phyloP scores from a whole-genome alignment of 2,888 invertebrate species.

The Heliconius charithonia region DNA sequence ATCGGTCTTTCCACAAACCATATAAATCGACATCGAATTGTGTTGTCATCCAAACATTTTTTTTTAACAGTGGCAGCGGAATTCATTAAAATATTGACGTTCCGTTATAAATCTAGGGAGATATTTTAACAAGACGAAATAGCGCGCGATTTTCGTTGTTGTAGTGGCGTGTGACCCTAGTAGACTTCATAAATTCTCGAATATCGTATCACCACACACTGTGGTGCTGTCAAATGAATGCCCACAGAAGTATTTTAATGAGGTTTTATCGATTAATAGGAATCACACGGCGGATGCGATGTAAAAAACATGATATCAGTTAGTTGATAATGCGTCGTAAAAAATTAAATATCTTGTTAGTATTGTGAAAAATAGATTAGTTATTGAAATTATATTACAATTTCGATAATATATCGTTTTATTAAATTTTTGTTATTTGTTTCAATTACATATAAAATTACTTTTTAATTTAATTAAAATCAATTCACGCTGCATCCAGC shows the following conservation, averaged over 20 bases:
- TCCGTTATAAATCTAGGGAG: slow-evolving; percentile 64
- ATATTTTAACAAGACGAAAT: slow-evolving; percentile 69
- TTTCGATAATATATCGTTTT: background rate
- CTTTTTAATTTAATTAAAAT: too few relatives aligned
- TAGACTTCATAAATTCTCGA: slow-evolving; percentile 38
- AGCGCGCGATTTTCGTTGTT: slow-evolving; percentile 51
- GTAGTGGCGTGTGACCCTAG: slow-evolving; percentile 40
- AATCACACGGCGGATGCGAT: background rate
- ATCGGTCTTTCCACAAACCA: background rate
- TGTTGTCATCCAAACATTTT: slow-evolving; percentile 24
- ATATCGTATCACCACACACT: slow-evolving; percentile 35
- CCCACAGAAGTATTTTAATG: slow-evolving; percentile 43
- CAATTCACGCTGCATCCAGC: too few relatives aligned
- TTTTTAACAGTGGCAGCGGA: slow-evolving; percentile 48
- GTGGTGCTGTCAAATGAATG: slow-evolving; percentile 34
- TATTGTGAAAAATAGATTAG: background rate
- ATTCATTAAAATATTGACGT: slow-evolving; percentile 67
- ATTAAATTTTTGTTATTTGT: too few relatives aligned
- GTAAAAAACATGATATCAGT: background rate
- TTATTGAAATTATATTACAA: background rate
- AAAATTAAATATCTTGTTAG: background rate
- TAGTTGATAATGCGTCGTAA: background rate
- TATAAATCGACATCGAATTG: background rate
- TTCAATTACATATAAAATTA: too few relatives aligned
- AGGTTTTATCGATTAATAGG: slow-evolving; percentile 29